Percentiles rank a stretch among this genome's conserved stretches.
Conservation (phyloP, 2,113 vertebrate genomes). For the Hyaena hyaena region DNA sequence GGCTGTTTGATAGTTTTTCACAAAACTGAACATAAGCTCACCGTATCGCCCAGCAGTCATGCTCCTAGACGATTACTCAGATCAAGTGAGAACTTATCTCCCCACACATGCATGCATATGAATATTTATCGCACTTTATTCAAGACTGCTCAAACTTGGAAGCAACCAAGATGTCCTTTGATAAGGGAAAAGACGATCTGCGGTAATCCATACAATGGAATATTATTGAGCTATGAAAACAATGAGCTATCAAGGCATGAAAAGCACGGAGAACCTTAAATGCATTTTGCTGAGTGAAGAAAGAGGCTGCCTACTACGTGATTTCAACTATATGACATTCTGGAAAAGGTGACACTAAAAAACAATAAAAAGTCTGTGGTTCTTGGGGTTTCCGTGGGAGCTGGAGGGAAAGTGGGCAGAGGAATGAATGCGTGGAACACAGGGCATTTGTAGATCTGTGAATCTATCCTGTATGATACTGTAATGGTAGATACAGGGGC, state of each 20-base stretch:
- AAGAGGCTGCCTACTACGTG: not conserved
- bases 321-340: not conserved
- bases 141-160: not conserved
- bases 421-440: not conserved
- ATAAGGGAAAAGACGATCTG: not conserved
- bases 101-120: not conserved
- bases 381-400: not conserved
- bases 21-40: not conserved
- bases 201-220: not conserved
- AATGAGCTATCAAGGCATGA: not conserved
- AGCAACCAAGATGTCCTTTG: not conserved
- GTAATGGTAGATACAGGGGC: not conserved
- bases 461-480: not conserved
- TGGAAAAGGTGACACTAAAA: not conserved
- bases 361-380: not conserved
- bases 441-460: not conserved
- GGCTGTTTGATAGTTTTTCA: not conserved
- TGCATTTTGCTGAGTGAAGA: slow-evolving; percentile 8
- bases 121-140: slow-evolving; percentile 16
- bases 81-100: not conserved
- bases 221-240: not conserved
- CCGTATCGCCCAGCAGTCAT: not conserved
- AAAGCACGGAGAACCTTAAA: not conserved
- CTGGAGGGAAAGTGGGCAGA: not conserved
- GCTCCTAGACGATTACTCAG: not conserved